Evolutionary conservation across 2,113 vertebrate species (phyloP), one percentile per base, ranked within the genome.

Genomic region (Misgurnus anguillicaudatus): DNA sequence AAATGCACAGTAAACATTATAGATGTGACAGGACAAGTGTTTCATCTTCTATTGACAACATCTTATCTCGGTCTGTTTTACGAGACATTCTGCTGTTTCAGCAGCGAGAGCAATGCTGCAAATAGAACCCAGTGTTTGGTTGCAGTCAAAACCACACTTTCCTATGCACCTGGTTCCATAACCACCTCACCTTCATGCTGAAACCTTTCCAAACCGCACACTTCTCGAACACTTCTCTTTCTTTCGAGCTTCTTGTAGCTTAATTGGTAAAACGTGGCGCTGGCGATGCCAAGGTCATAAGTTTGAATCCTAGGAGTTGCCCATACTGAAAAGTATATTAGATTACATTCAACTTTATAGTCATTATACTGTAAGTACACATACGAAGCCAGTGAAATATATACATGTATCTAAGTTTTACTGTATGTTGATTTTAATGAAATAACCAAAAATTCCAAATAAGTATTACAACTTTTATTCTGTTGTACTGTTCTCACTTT

Each of bases 371-470:
- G 6, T 42, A 4, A 42, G 41, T 3, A 9, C 41, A 42, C 41
- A 42, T 42, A 31, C 24, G 3, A 31, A 31, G 24, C 2, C 24
- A 31, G 24, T 31, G 24, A 31, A 31, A 31, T 31, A 31, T 3
- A 31, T 31, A 31, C 24, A 31, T 31, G 2, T 31, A 31, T 31
- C 24, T 31, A 31, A 1, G 3, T 31, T 31, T 31, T 3, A 31
- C 83, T 53, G 81, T 83, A 75, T 84, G 86, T 82, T 86, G 82
- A 81, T 84, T 68, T 82, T 77, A 83, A 42, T 42, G 4, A 42
- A 42, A 42, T 2, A 3, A 4, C 9, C 41, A n/a, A n/a, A n/a
- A n/a, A n/a, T 42, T 1, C 41, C 41, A 42, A 42, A 42, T 42
- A 42, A 5, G 48, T 51, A 5, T 21, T 42, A 16, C 65, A 41